Base-by-base conservation (phyloP, 2,113 vertebrate species). In the Prionailurus viverrinus region DNA sequence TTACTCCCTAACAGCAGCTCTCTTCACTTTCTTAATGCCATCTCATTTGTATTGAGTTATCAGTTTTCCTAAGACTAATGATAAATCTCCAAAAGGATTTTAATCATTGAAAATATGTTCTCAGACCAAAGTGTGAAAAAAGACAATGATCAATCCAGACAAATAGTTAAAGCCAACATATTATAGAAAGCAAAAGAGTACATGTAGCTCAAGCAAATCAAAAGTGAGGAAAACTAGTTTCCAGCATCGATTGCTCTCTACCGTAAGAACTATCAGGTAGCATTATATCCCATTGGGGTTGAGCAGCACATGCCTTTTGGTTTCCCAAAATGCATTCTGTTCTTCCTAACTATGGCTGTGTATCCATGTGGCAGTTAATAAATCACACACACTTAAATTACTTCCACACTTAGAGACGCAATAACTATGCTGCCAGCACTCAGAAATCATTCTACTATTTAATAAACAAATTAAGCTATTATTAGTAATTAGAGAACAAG, bases 321-420 rank as follows among this genome's bases (percentile, higher is more conserved):
- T 94, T 95, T 96, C 80, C 41, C 55, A 89, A 51, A 39, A 83
- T 53, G 29, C 65, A 58, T 71, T 96, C 51, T 74, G n/a, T 92
- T 92, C 86, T 82, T 89, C 55, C 51, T 78, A 93, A 87, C 74
- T 84, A 92, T 73, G 76, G 31, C 33, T 97, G 58, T 91, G 39
- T 89, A 31, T 76, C 65, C 84, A 96, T n/a, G 88, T 14, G 61
- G 39, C 66, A 95, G 74, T 94, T 96, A 94, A 97, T 96, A 97
- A 97, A 87, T 91, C 94, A 96, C 61, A 96, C 65, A 92, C 93
- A 48, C 23, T 92, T 97, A 88, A 96, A 97, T 41, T 95, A 69
- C 51, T 95, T 95, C 91, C 81, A 97, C 31, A 95, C 71, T 92
- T 93, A 92, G 10, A 87, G n/a, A 96, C 80, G 33, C 31, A 97